Conservation (phyloP, 2,888 invertebrate genomes). For the Steinernema hermaphroditum region DNA sequence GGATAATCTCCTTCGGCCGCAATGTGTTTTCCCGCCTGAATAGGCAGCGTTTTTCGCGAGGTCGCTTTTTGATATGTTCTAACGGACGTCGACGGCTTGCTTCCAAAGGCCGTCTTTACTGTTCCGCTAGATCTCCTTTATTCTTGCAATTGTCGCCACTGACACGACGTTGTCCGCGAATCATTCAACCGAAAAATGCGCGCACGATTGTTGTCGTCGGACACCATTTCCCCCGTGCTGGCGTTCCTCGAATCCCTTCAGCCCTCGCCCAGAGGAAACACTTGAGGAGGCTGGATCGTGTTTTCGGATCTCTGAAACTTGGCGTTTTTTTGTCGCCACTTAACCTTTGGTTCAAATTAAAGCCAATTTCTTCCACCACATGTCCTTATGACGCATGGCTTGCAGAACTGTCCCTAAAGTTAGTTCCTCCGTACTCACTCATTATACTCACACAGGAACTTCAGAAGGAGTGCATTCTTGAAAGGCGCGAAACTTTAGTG, state of each 20-base stretch:
- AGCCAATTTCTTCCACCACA: background rate
- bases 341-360: background rate
- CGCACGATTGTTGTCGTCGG: constrained; percentile 29
- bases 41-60: constrained; percentile 23
- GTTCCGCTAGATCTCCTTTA: constrained; percentile 1
- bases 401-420: too few species aligned
- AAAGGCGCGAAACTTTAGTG: too few species aligned
- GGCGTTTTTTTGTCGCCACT: background rate
- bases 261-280: too few species aligned
- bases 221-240: constrained; percentile 13
- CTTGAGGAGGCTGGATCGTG: background rate
- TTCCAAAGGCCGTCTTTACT: background rate
- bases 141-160: background rate
- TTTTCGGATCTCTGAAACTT: constrained; percentile 12
- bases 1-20: constrained; percentile 15
- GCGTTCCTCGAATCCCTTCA: background rate
- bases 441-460: too few species aligned
- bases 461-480: too few species aligned
- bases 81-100: background rate
- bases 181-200: constrained; percentile 26
- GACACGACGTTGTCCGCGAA: constrained; percentile 21
- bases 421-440: too few species aligned
- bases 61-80: constrained; percentile 15
- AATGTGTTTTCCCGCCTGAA: constrained; percentile 26
- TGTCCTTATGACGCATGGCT: constrained; percentile 7